phyloP scores from a whole-genome alignment of 2,113 vertebrate genomes.

The Prolemur simus region DNA sequence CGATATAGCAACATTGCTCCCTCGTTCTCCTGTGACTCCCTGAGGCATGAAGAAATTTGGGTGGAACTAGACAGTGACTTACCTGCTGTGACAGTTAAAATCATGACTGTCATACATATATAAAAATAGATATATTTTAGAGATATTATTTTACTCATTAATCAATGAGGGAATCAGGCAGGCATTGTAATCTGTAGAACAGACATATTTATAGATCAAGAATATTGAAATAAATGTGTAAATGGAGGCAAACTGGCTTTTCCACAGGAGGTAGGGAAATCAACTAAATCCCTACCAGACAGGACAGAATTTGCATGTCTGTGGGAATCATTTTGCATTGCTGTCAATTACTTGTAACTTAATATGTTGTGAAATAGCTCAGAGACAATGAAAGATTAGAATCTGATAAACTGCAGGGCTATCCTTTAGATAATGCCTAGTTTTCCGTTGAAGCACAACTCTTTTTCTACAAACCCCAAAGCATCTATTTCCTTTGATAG shows the following conservation, averaged over 20 bases:
- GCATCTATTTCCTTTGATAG: neutral
- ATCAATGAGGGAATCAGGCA: neutral
- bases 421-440: neutral
- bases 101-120: neutral
- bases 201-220: conserved; percentile 3
- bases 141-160: neutral
- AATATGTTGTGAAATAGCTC: neutral
- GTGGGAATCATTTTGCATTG: neutral
- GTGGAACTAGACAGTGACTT: neutral
- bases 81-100: neutral
- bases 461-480: neutral
- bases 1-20: neutral
- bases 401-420: neutral
- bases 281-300: neutral
- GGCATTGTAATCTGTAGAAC: neutral
- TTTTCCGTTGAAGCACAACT: neutral
- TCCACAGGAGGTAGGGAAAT: neutral
- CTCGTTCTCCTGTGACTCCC: neutral
- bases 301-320: neutral
- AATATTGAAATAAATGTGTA: conserved; percentile 11
- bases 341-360: neutral
- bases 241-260: neutral
- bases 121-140: neutral
- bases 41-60: neutral
- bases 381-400: neutral